Evolutionary conservation across 2,797 vertebrate genomes (phyloP).

Genomic region (Syngnathus acus): DNA sequence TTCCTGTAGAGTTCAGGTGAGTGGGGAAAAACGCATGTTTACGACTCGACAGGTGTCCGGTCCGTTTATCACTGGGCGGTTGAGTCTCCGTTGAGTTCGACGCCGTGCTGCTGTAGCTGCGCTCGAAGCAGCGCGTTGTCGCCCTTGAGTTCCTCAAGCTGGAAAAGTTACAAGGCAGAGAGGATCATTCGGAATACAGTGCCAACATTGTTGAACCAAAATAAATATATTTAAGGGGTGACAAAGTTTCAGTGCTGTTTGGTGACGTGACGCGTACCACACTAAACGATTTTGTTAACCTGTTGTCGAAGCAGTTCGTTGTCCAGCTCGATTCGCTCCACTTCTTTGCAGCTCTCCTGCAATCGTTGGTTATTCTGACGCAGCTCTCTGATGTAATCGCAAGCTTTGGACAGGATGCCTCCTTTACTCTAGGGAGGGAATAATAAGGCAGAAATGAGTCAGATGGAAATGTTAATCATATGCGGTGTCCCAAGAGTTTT

Average conservation of each 20-base stretch:
- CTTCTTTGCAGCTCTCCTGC: slow-evolving; percentile 87
- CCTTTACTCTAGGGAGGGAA: slow-evolving; percentile 80
- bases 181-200: background rate
- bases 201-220: no score
- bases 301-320: slow-evolving; percentile 88
- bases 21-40: slow-evolving; percentile 12
- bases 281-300: slow-evolving; percentile 49
- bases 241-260: no score
- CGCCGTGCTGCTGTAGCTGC: slow-evolving; percentile 86
- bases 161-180: slow-evolving; percentile 1
- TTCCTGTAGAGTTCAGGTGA: slow-evolving; percentile 32
- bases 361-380: slow-evolving; percentile 87
- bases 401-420: slow-evolving; percentile 90
- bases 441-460: background rate
- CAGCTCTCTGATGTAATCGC: slow-evolving; percentile 88
- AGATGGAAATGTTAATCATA: no score
- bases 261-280: no score
- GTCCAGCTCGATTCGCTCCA: slow-evolving; percentile 85
- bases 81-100: slow-evolving; percentile 79
- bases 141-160: slow-evolving; percentile 89
- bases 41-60: slow-evolving; percentile 18
- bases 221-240: no score
- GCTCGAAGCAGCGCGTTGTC: slow-evolving; percentile 85
- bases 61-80: slow-evolving; percentile 71
- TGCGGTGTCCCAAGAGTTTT: background rate